Evolutionary conservation across 2,797 vertebrate species (phyloP), one percentile per base, ranked within the genome.

Genomic region (Stomatorhinus walkeri): DNA sequence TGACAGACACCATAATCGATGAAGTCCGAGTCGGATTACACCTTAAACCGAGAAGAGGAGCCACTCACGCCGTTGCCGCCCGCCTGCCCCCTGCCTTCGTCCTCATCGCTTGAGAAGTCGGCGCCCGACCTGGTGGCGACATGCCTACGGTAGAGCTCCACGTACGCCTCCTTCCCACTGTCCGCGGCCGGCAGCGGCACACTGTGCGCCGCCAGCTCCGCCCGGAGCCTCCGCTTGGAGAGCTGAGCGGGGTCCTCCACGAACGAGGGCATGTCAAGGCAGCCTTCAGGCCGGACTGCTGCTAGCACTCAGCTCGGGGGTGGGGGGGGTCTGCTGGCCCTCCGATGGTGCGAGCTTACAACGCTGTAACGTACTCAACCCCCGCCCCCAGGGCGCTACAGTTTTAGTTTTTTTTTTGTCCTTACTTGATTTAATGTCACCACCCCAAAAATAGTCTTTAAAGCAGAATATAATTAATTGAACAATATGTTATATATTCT

Each of bases 81-180:
- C 43, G 86, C 85, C 0, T 68, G n/a, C 43, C 49, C 61, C 85
- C 22, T 56, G 16, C 88, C 89, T 16, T 95, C 95, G 56, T 96
- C 95, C 79, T 96, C 96, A 87, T 96, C 96, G 90, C 95, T 97
- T 2, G 96, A 97, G 89, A 96, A 96, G 85, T 94, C 95, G 51
- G 91, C 91, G 0, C 89, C 89, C n/a, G 90, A 90, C 90, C 90
- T 93, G 52, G 89, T 92, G 52, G 89, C 79, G 14, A 96, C 90
- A 86, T 95, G 93, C 91, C 92, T 94, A 61, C 92, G 40, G 92
- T 96, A 93, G 89, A 95, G 90, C 89, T 93, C 91, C 90, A 96
- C 89, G 68, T 95, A 96, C 24, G 92, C 91, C 10, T 91, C 91
- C 90, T 96, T 96, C n/a, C 56, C 94, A 90, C 94, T 95, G 5